Conservation (phyloP, 1,140 invertebrate genomes). For the Batillaria attramentaria region DNA sequence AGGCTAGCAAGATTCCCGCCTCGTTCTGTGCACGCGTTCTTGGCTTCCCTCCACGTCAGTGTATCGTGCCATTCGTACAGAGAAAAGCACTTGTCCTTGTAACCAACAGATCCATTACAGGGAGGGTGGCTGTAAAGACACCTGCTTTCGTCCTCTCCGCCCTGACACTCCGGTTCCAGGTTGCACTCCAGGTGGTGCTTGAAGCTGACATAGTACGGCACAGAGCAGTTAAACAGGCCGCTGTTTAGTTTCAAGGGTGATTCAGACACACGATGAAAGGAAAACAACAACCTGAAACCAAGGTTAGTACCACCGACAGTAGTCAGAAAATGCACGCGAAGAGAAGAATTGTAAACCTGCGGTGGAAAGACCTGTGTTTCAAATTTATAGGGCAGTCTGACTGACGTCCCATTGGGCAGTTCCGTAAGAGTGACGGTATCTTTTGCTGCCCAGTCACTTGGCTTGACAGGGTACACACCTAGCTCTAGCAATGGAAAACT, state of each 20-base stretch:
- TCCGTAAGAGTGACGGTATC: background rate
- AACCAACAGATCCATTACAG: background rate
- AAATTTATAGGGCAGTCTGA: background rate
- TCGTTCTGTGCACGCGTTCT: background rate
- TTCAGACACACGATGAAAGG: background rate
- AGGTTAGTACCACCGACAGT: background rate
- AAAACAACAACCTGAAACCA: background rate
- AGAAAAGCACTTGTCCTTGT: background rate
- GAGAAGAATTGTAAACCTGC: background rate
- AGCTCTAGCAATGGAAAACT: conserved; percentile 10
- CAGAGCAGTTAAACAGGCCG: conserved; percentile 16
- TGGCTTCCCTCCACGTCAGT: background rate
- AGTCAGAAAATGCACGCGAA: background rate
- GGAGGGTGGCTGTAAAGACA: conserved; percentile 21
- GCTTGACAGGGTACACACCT: background rate
- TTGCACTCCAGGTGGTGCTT: conserved; percentile 10
- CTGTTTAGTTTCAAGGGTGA: background rate
- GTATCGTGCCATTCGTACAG: background rate
- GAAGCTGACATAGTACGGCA: background rate
- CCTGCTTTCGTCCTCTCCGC: conserved; percentile 1
- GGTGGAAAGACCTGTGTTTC: background rate
- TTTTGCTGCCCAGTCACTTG: background rate
- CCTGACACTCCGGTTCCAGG: conserved; percentile 13
- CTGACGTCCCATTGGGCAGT: background rate
- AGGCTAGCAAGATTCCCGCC: conserved; percentile 8